Percentiles rank a stretch among this genome's conserved stretches.
Evolutionary conservation across 2,888 invertebrate species (phyloP).

Genomic region (Meiosimyza platycephala): DNA sequence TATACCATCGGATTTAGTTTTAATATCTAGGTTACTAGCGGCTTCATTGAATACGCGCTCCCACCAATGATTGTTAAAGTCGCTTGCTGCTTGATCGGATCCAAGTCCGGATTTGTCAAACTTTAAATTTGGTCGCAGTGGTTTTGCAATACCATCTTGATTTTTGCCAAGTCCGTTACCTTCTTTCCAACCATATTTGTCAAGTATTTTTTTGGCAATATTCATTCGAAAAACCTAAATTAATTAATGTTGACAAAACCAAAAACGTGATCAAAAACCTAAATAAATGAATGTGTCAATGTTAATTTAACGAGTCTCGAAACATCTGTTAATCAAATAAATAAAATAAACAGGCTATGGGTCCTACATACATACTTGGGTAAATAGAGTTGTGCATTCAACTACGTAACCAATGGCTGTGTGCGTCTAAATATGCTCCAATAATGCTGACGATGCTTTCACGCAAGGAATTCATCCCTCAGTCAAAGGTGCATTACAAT

Average conservation of each 20-base stretch:
- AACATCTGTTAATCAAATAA: too few relatives aligned
- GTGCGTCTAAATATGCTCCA: too few relatives aligned
- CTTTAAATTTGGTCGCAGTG: slow-evolving; percentile 84
- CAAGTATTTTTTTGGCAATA: slow-evolving; percentile 61
- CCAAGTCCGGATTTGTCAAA: slow-evolving; percentile 84
- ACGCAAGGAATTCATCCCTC: too few relatives aligned
- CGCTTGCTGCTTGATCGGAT: slow-evolving; percentile 75
- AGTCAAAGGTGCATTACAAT: too few relatives aligned
- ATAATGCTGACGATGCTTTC: too few relatives aligned
- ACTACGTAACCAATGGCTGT: too few relatives aligned
- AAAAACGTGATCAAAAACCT: slow-evolving; percentile 30
- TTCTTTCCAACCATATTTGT: slow-evolving; percentile 66
- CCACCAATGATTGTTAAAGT: slow-evolving; percentile 90
- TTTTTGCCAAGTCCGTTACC: slow-evolving; percentile 81
- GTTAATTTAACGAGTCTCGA: too few relatives aligned
- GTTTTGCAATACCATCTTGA: slow-evolving; percentile 80
- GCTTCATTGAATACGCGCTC: slow-evolving; percentile 81
- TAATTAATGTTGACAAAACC: not conserved
- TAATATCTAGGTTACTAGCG: slow-evolving; percentile 74
- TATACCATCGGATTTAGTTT: slow-evolving; percentile 49
- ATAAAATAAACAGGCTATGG: too few relatives aligned
- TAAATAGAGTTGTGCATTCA: too few relatives aligned
- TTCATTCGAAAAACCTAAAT: slow-evolving; percentile 52
- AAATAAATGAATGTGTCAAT: slow-evolving; percentile 6
- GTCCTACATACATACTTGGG: too few relatives aligned